A percentile compares a stretch with the other conserved stretches of the same genome.
These are phyloP conservation scores for Cheilosia vulpina DNA, from an alignment of 2,888 invertebrate species.

Conservation along the genomic window DNA sequence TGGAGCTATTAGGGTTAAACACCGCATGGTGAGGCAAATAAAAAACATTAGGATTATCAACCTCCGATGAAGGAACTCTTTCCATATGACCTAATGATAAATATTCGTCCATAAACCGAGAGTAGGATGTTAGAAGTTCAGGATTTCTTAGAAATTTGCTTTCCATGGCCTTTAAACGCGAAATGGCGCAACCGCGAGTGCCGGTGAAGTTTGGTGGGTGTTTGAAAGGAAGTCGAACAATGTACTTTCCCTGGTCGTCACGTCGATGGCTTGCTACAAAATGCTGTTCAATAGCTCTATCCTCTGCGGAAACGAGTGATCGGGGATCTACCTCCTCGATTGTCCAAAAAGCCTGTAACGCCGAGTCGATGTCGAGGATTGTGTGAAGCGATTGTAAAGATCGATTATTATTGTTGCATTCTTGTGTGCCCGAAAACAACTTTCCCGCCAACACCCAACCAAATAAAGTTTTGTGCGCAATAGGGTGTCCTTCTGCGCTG, in stretches of 20 bases:
- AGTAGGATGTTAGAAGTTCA: slow-evolving; percentile 26
- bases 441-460: slow-evolving; percentile 19
- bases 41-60: too few species aligned
- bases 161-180: slow-evolving; percentile 34
- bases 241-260: slow-evolving; percentile 18
- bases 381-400: slow-evolving; percentile 9
- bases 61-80: too few species aligned
- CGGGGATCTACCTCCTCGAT: slow-evolving; percentile 19
- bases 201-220: slow-evolving; percentile 7
- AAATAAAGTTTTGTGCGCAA: slow-evolving; percentile 30
- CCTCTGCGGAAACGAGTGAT: slow-evolving; percentile 28
- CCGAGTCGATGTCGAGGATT: slow-evolving; percentile 19
- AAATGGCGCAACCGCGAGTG: slow-evolving; percentile 23
- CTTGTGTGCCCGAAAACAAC: background rate
- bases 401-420: background rate
- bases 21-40: background rate
- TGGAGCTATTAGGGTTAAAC: slow-evolving; percentile 35
- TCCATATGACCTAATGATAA: slow-evolving; percentile 59
- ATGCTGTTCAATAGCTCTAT: slow-evolving; percentile 23
- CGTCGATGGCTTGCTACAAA: slow-evolving; percentile 33
- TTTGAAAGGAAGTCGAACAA: slow-evolving; percentile 54
- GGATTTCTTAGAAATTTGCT: slow-evolving; percentile 34
- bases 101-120: slow-evolving; percentile 66
- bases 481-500: slow-evolving; percentile 2
- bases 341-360: slow-evolving; percentile 28